Conservation (phyloP, 2,888 invertebrate genomes). For the Scaptomyza flava region DNA sequence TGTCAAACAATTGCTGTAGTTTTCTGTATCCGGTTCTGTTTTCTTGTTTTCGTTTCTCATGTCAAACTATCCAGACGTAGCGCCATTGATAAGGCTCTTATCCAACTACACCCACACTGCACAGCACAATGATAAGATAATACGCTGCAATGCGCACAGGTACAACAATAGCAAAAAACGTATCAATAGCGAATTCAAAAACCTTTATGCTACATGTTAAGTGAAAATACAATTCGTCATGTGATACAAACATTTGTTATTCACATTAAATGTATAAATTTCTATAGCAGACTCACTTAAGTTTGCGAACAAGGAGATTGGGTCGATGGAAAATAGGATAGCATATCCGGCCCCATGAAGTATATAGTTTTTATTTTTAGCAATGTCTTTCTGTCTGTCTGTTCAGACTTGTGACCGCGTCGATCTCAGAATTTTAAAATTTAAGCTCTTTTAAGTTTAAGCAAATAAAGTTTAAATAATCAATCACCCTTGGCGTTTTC, state of each 20-base stretch:
- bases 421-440: too few relatives aligned
- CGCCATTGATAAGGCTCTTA: constrained; percentile 41
- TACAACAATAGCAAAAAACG: constrained; percentile 23
- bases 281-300: constrained; percentile 13
- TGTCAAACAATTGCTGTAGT: constrained; percentile 27
- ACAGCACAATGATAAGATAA: constrained; percentile 32
- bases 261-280: neutral
- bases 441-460: too few relatives aligned
- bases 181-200: constrained; percentile 1
- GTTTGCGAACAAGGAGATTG: neutral
- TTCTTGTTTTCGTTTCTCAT: constrained; percentile 23
- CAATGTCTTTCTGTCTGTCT: too few relatives aligned
- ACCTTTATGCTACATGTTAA: neutral
- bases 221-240: constrained; percentile 2
- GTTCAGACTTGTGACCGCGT: too few relatives aligned
- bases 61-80: constrained; percentile 4
- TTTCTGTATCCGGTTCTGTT: constrained; percentile 5
- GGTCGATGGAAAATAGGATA: neutral
- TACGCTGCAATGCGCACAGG: constrained; percentile 26
- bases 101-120: constrained; percentile 24
- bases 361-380: too few relatives aligned
- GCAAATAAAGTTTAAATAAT: too few relatives aligned
- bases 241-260: constrained; percentile 19
- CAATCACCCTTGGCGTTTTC: too few relatives aligned
- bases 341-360: too few relatives aligned